These are phyloP conservation scores for Neofelis nebulosa DNA, from an alignment of 2,113 vertebrate species.

Conservation along the genomic window DNA sequence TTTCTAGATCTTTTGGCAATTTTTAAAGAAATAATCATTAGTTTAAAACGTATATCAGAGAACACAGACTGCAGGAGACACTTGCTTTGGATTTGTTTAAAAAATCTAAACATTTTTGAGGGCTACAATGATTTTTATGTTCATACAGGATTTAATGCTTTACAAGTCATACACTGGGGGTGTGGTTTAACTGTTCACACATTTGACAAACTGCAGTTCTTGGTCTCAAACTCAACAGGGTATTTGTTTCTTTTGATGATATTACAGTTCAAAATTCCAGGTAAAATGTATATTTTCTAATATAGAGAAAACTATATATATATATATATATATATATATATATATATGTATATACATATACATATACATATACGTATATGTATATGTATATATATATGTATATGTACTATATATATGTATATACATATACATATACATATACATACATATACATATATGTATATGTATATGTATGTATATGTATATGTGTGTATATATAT, in stretches of 20 bases:
- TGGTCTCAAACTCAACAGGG: background rate
- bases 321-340: background rate
- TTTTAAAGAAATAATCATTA: background rate
- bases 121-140: background rate
- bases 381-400: background rate
- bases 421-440: background rate
- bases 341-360: background rate
- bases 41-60: slow-evolving; percentile 9
- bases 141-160: background rate
- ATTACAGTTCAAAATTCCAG: background rate
- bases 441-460: no score
- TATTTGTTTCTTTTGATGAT: background rate
- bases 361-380: background rate
- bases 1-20: background rate
- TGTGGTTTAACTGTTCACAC: background rate
- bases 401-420: background rate
- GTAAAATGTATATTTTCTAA: slow-evolving; percentile 15
- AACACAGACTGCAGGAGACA: background rate
- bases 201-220: background rate
- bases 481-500: background rate
- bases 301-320: background rate
- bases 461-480: no score
- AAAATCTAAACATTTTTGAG: slow-evolving; percentile 20
- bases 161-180: background rate
- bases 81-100: background rate